A percentile compares a stretch with the other conserved stretches of the same genome.
Conservation (phyloP, 1,140 invertebrate genomes). For the Nautilus pompilius region DNA sequence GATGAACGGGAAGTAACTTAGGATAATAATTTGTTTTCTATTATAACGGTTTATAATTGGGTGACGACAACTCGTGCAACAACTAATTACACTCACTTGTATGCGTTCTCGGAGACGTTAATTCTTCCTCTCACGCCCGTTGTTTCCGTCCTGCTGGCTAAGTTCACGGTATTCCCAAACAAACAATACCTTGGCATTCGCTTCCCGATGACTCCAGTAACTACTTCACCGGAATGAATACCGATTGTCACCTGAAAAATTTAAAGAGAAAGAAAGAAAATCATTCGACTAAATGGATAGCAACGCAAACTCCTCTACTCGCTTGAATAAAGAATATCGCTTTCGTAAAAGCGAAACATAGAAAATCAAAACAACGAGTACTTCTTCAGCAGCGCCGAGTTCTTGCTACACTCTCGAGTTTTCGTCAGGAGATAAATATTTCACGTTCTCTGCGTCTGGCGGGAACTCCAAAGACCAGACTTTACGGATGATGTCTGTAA, state of each 20-base stretch:
- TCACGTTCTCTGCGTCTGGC: no score
- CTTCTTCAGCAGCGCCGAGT: no score
- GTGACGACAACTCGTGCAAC: neutral
- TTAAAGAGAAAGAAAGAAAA: neutral
- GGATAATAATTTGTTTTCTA: neutral
- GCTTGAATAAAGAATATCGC: no score
- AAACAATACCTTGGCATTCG: conserved; percentile 96
- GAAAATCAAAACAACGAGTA: no score
- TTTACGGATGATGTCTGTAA: no score
- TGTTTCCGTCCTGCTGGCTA: conserved; percentile 92
- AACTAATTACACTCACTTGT: conserved; percentile 67
- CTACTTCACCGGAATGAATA: conserved; percentile 93
- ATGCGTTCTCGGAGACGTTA: conserved; percentile 91
- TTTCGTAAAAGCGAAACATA: no score
- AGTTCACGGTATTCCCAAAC: conserved; percentile 94
- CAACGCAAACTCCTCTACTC: neutral
- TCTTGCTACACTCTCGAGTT: no score
- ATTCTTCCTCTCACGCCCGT: conserved; percentile 87
- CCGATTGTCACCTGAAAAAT: conserved; percentile 84
- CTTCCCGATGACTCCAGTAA: conserved; percentile 94
- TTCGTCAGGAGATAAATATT: no score
- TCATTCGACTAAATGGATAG: neutral
- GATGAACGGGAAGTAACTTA: neutral
- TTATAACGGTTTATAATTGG: neutral
- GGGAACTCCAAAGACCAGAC: no score